These are phyloP conservation scores for Eclectus roratus DNA, from an alignment of 2,113 vertebrate species.

Conservation along the genomic window DNA sequence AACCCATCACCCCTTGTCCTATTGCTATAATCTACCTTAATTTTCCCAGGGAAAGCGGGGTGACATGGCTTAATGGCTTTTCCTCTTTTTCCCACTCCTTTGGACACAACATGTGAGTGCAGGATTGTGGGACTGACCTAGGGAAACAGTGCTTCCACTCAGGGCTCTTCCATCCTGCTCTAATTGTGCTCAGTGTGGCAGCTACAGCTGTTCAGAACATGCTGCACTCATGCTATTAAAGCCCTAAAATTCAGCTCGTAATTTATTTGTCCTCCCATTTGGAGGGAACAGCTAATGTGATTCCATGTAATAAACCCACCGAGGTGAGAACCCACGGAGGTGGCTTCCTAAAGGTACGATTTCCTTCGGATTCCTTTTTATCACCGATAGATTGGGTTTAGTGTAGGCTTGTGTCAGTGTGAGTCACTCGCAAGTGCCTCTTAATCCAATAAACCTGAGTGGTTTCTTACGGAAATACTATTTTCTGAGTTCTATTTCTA, in stretches of 20 bases:
- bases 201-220: background rate
- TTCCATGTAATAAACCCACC: background rate
- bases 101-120: fast-evolving
- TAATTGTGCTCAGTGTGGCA: background rate
- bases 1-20: background rate
- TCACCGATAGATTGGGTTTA: conserved; percentile 32
- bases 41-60: background rate
- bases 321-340: background rate
- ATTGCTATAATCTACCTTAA: background rate
- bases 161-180: background rate
- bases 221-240: background rate
- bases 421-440: conserved; percentile 58
- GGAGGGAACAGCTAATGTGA: background rate
- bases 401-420: conserved; percentile 12
- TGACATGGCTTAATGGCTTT: background rate
- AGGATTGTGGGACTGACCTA: background rate
- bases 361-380: conserved; percentile 22
- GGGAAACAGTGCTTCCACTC: background rate
- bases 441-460: conserved; percentile 54
- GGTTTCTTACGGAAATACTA: conserved; percentile 32
- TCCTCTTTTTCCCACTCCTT: background rate
- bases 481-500: conserved; percentile 51
- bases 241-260: background rate
- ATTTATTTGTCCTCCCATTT: background rate
- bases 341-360: conserved; percentile 26